A percentile compares a stretch with the other conserved stretches of the same genome.
Conservation (phyloP, 2,888 invertebrate genomes). For the Netelia fuscicornis region DNA sequence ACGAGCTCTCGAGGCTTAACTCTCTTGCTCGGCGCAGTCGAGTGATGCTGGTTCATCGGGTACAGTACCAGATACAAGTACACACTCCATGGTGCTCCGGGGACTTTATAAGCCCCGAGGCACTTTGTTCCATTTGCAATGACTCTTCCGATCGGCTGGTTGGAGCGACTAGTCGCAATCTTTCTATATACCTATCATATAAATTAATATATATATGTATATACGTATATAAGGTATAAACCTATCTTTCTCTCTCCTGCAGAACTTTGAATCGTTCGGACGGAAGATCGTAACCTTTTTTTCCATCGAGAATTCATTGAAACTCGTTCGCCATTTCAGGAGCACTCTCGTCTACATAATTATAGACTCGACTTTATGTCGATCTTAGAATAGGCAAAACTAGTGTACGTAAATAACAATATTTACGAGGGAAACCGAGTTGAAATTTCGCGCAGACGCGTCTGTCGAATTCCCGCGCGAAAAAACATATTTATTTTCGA, state of each 20-base stretch:
- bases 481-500: too few relatives aligned
- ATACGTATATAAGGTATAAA: too few relatives aligned
- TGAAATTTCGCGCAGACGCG: too few relatives aligned
- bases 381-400: too few relatives aligned
- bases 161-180: neutral
- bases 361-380: neutral
- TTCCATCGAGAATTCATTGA: constrained; percentile 7
- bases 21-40: neutral
- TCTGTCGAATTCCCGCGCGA: too few relatives aligned
- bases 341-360: constrained; percentile 20
- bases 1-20: too few relatives aligned
- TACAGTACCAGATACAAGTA: constrained; percentile 6
- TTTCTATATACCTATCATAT: neutral
- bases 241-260: neutral
- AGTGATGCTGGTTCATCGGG: constrained; percentile 4
- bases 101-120: constrained; percentile 65
- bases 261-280: neutral
- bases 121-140: constrained; percentile 52
- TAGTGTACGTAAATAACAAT: too few relatives aligned
- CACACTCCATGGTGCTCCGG: constrained; percentile 11
- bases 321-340: constrained; percentile 11
- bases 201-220: too few relatives aligned
- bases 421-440: too few relatives aligned
- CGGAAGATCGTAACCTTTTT: constrained; percentile 1
- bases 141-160: constrained; percentile 16